Conservation (phyloP, 2,113 vertebrate genomes). For the Petromus typicus region DNA sequence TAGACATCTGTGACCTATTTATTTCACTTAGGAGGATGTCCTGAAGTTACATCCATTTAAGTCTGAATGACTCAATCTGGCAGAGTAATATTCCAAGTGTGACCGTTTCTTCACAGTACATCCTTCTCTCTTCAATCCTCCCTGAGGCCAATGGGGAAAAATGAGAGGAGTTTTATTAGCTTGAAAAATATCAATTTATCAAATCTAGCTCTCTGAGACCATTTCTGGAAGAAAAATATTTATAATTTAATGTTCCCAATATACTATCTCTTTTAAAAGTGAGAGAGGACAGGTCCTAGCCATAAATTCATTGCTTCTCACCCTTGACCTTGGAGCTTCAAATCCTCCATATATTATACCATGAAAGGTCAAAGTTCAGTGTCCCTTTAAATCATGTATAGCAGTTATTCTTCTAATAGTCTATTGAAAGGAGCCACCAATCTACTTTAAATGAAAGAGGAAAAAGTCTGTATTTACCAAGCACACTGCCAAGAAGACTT, state of each 20-base stretch:
- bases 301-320: conserved; percentile 79
- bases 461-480: conserved; percentile 38
- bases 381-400: conserved; percentile 77
- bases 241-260: conserved; percentile 66
- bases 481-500: neutral
- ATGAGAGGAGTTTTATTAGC: neutral
- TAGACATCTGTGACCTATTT: too few species aligned
- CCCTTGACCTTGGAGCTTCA: conserved; percentile 73
- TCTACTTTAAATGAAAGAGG: conserved; percentile 70
- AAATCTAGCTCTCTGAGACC: conserved; percentile 38
- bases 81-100: too few species aligned
- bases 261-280: conserved; percentile 66
- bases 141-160: neutral
- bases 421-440: conserved; percentile 79
- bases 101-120: neutral
- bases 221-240: conserved; percentile 62
- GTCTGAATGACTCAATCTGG: too few species aligned
- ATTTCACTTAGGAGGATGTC: too few species aligned
- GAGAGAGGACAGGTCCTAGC: conserved; percentile 68
- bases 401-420: conserved; percentile 75
- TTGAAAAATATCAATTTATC: conserved; percentile 66
- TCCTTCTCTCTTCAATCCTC: neutral
- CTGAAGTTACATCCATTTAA: too few species aligned
- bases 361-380: conserved; percentile 77
- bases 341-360: conserved; percentile 75